These are phyloP conservation scores for Drosophila baimaii DNA, from an alignment of 1,140 invertebrate genomes.

Conservation along the genomic window DNA sequence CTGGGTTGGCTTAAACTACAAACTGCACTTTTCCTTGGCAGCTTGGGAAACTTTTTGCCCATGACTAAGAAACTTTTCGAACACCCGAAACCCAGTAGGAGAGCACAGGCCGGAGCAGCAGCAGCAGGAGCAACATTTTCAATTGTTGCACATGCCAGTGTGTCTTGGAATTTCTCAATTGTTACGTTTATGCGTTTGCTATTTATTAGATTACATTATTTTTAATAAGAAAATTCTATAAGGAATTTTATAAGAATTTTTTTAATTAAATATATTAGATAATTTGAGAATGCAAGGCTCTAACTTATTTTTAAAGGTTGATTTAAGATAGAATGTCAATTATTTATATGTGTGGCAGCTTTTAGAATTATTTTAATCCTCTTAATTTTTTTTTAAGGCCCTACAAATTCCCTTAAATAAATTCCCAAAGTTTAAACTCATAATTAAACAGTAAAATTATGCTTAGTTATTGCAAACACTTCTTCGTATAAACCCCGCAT, in stretches of 20 bases:
- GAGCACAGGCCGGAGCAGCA: too few relatives aligned
- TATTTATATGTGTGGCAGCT: too few relatives aligned
- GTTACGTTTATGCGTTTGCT: not conserved
- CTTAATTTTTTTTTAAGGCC: too few relatives aligned
- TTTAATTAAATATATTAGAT: not conserved
- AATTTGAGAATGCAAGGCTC: not conserved
- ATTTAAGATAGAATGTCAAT: not conserved
- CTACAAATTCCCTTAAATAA: too few relatives aligned
- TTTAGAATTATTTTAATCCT: too few relatives aligned
- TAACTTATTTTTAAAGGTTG: not conserved
- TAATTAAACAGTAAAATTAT: too few relatives aligned
- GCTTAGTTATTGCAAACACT: too few relatives aligned
- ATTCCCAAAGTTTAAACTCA: too few relatives aligned
- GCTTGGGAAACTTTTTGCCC: slow-evolving; percentile 50
- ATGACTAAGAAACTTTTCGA: slow-evolving; percentile 58
- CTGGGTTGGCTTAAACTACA: slow-evolving; percentile 28
- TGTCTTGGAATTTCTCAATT: slow-evolving; percentile 4
- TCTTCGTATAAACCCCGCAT: not conserved
- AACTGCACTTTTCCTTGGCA: slow-evolving; percentile 56
- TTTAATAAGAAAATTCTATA: too few relatives aligned
- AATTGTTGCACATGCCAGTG: slow-evolving; percentile 58
- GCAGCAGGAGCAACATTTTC: slow-evolving; percentile 45
- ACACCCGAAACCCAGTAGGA: slow-evolving; percentile 21
- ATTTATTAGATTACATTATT: not conserved
- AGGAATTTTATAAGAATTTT: too few relatives aligned